Conservation (phyloP, 2,888 invertebrate species). For the Chirona hameri region DNA sequence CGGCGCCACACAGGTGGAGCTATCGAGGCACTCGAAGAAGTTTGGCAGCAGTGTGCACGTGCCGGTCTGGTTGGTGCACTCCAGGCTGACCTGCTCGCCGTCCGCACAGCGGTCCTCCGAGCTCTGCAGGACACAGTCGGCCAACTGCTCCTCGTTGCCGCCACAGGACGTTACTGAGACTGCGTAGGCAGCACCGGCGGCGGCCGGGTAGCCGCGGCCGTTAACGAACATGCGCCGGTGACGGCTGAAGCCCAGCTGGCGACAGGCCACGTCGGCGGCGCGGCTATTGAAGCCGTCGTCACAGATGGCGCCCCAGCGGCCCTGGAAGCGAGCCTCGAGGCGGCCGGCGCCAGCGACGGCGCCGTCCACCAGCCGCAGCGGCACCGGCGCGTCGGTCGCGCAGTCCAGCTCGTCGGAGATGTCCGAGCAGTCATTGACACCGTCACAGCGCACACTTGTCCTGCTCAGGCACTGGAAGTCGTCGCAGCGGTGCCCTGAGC, state of each 20-base stretch:
- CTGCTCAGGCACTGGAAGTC: neutral
- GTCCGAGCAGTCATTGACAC: neutral
- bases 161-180: neutral
- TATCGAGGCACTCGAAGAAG: neutral
- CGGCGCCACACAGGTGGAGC: neutral
- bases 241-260: neutral
- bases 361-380: neutral
- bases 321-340: neutral
- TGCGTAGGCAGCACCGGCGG: neutral
- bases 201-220: neutral
- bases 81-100: neutral
- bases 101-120: neutral
- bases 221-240: neutral
- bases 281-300: neutral
- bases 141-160: neutral
- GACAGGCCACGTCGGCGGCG: neutral
- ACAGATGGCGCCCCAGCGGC: constrained; percentile 28
- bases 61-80: neutral
- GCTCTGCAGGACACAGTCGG: neutral
- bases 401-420: constrained; percentile 10
- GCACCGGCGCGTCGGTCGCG: neutral
- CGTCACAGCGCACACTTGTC: neutral
- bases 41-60: neutral
- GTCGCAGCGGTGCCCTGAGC: neutral
- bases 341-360: neutral